These are phyloP conservation scores for Acanthosepion pharaonis DNA, from an alignment of 2,888 invertebrate species.

Conservation along the genomic window DNA sequence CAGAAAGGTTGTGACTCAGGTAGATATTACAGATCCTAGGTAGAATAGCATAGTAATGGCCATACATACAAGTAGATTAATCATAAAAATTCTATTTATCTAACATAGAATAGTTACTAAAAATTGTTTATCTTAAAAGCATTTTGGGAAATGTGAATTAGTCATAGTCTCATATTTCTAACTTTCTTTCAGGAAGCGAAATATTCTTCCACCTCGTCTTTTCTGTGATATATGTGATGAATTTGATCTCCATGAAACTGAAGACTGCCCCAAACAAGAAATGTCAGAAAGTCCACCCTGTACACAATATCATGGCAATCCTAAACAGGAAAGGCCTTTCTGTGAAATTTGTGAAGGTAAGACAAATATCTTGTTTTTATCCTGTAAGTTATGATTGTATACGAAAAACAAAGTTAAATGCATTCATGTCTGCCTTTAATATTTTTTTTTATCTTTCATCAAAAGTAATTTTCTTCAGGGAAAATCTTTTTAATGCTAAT, in stretches of 20 bases:
- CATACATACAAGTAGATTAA: no score
- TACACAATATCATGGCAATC: constrained; percentile 74
- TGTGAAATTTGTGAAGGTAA: constrained; percentile 89
- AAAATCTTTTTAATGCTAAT: no score
- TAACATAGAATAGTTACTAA: background rate
- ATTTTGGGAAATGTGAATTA: background rate
- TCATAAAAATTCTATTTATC: background rate
- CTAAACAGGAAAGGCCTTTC: constrained; percentile 79
- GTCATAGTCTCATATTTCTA: background rate
- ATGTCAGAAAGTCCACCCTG: constrained; percentile 77
- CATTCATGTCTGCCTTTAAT: background rate
- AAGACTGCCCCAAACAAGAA: constrained; percentile 93
- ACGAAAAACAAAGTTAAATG: background rate
- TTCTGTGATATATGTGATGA: constrained; percentile 98
- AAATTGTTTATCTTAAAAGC: background rate
- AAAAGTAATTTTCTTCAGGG: no score
- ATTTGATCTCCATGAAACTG: constrained; percentile 97
- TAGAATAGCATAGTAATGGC: no score
- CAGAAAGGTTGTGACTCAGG: no score
- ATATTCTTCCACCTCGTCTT: constrained; percentile 81
- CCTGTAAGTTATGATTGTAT: background rate
- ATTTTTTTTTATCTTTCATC: background rate
- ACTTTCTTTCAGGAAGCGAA: background rate
- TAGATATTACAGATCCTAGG: no score
- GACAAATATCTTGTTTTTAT: constrained; percentile 46